Percentiles rank a stretch among this genome's conserved stretches.
These are phyloP conservation scores for Ophioninae sp. DNA, from an alignment of 2,888 invertebrate genomes.

Conservation along the genomic window DNA sequence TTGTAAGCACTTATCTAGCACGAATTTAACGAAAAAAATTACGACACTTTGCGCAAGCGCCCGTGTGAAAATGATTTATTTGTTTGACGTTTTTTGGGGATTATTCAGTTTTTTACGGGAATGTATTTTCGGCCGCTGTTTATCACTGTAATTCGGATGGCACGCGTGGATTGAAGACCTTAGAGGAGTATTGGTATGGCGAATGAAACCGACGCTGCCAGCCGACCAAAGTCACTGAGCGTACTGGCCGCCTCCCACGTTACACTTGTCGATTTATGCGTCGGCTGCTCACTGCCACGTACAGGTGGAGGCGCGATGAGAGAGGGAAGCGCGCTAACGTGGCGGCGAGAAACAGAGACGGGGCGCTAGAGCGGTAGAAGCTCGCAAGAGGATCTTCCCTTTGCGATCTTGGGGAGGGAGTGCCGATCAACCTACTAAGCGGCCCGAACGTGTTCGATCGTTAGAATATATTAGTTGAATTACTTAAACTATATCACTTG, in stretches of 20 bases:
- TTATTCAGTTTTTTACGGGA: background rate
- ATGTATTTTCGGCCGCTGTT: background rate
- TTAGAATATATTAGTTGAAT: too few species aligned
- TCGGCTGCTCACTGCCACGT: slow-evolving; percentile 11
- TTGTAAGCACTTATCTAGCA: background rate
- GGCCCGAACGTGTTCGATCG: too few species aligned
- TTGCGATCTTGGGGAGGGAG: background rate
- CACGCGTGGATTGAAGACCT: background rate
- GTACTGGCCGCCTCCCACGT: slow-evolving; percentile 69
- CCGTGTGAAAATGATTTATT: background rate
- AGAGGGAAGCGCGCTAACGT: slow-evolving; percentile 46
- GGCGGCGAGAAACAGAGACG: slow-evolving; percentile 23
- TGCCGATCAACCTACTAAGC: background rate
- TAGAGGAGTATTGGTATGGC: background rate
- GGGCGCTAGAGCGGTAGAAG: slow-evolving; percentile 7
- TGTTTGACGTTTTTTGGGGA: background rate
- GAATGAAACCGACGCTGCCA: slow-evolving; percentile 59
- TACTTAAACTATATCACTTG: too few species aligned
- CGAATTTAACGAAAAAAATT: background rate
- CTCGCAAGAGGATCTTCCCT: background rate
- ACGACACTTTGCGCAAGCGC: background rate
- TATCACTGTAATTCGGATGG: background rate
- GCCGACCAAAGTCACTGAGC: slow-evolving; percentile 68
- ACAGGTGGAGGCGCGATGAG: slow-evolving; percentile 46
- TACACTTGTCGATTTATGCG: slow-evolving; percentile 62